Evolutionary conservation across 2,113 vertebrate species (phyloP).

Genomic region (Sapayoa aenigma): DNA sequence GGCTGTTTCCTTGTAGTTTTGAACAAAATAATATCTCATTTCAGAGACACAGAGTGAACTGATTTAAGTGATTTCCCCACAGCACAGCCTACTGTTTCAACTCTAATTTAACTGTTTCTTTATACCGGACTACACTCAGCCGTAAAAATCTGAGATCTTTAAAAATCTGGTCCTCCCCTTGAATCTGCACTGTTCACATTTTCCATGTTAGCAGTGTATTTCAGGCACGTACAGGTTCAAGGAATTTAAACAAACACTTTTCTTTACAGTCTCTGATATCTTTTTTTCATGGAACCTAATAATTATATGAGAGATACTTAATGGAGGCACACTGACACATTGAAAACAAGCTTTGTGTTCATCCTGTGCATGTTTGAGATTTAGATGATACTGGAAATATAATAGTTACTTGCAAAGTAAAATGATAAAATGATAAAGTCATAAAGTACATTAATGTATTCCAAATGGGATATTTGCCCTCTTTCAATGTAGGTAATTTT

Average conservation of each 20-base stretch:
- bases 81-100: not conserved
- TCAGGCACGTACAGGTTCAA: not conserved
- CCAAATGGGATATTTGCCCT: not conserved
- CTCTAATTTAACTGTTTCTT: not conserved
- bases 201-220: not conserved
- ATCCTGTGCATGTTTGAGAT: not conserved
- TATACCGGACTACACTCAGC: not conserved
- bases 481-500: not conserved
- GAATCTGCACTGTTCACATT: not conserved
- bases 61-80: not conserved
- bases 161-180: not conserved
- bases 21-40: not conserved
- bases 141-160: not conserved
- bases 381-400: not conserved
- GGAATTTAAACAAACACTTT: not conserved
- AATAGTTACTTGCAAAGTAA: not conserved
- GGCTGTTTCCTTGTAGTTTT: not conserved
- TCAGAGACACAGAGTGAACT: not conserved
- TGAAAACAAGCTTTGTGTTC: not conserved
- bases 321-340: not conserved
- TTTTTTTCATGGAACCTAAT: not conserved
- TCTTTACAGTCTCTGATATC: not conserved
- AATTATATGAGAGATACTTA: not conserved
- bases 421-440: not conserved
- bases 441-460: not conserved